Percentiles rank a stretch among this genome's conserved stretches.
Conservation (phyloP, 2,113 vertebrate species). For the Corythornis cristatus region DNA sequence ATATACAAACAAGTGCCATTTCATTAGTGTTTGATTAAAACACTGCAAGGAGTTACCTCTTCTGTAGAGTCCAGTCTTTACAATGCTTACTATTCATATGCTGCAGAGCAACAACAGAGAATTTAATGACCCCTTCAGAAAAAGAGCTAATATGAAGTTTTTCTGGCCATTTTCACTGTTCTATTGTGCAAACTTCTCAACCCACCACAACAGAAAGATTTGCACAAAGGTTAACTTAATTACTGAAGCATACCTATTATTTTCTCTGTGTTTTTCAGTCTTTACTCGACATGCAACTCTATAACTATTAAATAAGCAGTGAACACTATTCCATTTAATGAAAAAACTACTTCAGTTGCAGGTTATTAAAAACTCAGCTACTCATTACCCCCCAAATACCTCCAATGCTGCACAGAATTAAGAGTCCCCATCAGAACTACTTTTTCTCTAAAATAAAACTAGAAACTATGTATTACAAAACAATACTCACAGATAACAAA, state of each 20-base stretch:
- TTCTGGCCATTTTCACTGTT: neutral
- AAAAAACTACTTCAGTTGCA: neutral
- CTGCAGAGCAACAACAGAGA: neutral
- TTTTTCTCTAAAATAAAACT: conserved; percentile 9
- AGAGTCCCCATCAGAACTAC: neutral
- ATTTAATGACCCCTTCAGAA: neutral
- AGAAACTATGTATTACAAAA: conserved; percentile 50
- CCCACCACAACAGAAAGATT: neutral
- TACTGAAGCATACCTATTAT: neutral
- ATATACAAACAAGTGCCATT: conserved; percentile 80
- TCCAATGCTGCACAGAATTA: neutral
- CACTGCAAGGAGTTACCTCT: conserved; percentile 77
- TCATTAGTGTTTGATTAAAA: conserved; percentile 81
- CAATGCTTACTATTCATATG: neutral
- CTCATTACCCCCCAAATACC: neutral
- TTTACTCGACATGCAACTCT: neutral
- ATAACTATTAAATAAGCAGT: neutral
- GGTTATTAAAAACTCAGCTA: neutral
- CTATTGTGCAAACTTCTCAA: neutral
- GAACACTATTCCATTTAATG: neutral
- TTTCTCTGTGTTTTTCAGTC: neutral
- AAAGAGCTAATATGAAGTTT: neutral
- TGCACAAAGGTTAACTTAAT: neutral
- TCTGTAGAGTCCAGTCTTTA: conserved; percentile 59
- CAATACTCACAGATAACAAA: neutral